Evolutionary conservation across 1,140 invertebrate species (phyloP), one percentile per base, ranked within the genome.

Genomic region (Drosophila albomicans): DNA sequence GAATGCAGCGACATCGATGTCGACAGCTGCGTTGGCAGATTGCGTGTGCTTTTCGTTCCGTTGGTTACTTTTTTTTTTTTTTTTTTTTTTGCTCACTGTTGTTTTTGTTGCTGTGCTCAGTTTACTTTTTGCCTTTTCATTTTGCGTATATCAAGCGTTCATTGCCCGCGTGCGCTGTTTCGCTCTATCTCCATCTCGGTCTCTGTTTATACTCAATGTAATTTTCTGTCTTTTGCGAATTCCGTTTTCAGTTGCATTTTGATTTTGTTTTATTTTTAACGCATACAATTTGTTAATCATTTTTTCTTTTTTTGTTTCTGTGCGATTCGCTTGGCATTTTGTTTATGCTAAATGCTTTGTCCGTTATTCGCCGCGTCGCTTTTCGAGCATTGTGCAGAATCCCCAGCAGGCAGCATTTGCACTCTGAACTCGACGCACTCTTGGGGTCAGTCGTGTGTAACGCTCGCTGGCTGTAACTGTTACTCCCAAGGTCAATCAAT

Each of bases 61-160:
- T 81, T 82, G 70, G 64, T 48, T 85, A 76, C 69, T 77, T 65
- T 38, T 41, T 69, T 72, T 45, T 25, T 25, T 58, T 41, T 43
- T 49, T 43, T 64, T 59, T 54, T 61, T 45, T 32, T 51, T 67
- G n/a, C 30, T 52, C 32, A 6, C 32, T 38, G 35, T 8, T 32
- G 30, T 32, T 32, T 5, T 32, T 32, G 30, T 46, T 75, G 20
- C 20, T 69, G 64, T 56, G 57, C 54, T 82, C 30, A 48, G 45
- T 49, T 58, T 56, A 25, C 41, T 59, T 69, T 78, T 56, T 45
- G 67, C 59, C 30, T 67, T 62, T 74, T 61, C 71, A 41, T 69
- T 88, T 88, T 81, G 85, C 85, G 74, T 84, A 84, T 73, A 84
- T 88, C 84, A 89, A 89, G 84, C 84, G 84, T 89, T 88, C 85